Evolutionary conservation across 1,140 invertebrate genomes (phyloP).

Genomic region (Gonioctena quinquepunctata): DNA sequence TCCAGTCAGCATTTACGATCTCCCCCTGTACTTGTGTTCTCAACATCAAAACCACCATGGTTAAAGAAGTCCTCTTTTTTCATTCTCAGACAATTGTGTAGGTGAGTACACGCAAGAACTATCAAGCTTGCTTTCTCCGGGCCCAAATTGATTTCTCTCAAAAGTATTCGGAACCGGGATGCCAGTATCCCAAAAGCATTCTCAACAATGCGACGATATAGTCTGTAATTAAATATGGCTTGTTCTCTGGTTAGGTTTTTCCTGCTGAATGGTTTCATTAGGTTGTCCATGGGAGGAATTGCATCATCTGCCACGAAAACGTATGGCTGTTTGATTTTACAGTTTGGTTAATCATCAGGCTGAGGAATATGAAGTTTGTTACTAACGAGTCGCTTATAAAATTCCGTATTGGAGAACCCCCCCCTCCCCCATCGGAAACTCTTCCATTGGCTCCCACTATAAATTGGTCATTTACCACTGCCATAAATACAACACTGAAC

Average conservation of each 20-base stretch:
- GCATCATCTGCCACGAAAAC: constrained; percentile 54
- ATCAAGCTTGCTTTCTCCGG: constrained; percentile 1
- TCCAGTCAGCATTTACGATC: too few species aligned
- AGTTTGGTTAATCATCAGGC: not conserved
- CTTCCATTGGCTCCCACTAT: constrained; percentile 18
- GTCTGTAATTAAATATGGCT: constrained; percentile 36
- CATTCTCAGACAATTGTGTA: constrained; percentile 15
- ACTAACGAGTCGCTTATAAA: not conserved
- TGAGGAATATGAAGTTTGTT: not conserved
- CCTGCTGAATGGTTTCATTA: constrained; percentile 57
- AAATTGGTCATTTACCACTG: constrained; percentile 45
- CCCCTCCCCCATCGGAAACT: constrained; percentile 17
- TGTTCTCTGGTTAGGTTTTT: constrained; percentile 35
- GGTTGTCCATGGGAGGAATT: constrained; percentile 54
- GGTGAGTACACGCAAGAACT: constrained; percentile 10
- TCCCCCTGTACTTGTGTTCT: not conserved
- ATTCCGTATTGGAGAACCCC: not conserved
- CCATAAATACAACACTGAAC: constrained; percentile 54
- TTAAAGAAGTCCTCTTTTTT: constrained; percentile 4
- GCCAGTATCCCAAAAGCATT: constrained; percentile 55
- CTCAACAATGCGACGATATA: constrained; percentile 51
- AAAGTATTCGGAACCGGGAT: constrained; percentile 1
- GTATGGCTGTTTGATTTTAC: constrained; percentile 14
- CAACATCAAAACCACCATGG: constrained; percentile 4
- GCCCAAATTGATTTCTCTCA: constrained; percentile 2